Evolutionary conservation across 1,140 invertebrate species (phyloP).

Genomic region (Euura saliciscinereae): DNA sequence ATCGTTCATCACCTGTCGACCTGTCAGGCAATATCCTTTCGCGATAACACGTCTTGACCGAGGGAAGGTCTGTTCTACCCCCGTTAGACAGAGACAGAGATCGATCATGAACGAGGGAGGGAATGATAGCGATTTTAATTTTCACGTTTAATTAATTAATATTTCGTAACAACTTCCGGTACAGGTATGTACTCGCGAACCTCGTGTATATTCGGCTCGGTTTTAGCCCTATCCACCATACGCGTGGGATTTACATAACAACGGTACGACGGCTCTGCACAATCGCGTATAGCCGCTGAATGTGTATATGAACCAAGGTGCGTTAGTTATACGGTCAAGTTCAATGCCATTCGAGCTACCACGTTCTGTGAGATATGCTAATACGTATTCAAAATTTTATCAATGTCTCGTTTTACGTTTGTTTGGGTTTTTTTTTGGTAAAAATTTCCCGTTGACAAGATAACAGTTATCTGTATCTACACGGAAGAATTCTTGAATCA

Average conservation of each 20-base stretch:
- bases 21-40: too few species aligned
- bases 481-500: too few species aligned
- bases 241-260: slow-evolving; percentile 4
- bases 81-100: too few species aligned
- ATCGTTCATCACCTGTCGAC: too few species aligned
- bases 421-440: not conserved
- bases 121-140: too few species aligned
- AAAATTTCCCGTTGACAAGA: too few species aligned
- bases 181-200: not conserved
- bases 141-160: not conserved
- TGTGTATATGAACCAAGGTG: not conserved
- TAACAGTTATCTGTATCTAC: too few species aligned
- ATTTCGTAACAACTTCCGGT: slow-evolving; percentile 4
- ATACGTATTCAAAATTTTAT: not conserved
- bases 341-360: not conserved
- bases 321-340: slow-evolving; percentile 1
- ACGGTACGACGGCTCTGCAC: not conserved
- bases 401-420: not conserved
- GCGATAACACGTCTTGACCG: too few species aligned
- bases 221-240: slow-evolving; percentile 2
- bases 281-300: not conserved
- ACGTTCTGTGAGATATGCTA: not conserved
- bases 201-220: not conserved
- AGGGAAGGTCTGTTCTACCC: too few species aligned
- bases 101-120: too few species aligned